Percentiles rank a stretch among this genome's conserved stretches.
These are phyloP conservation scores for Porites cylindrica DNA, from an alignment of 92 coral and sea anemone genomes.

Conservation along the genomic window DNA sequence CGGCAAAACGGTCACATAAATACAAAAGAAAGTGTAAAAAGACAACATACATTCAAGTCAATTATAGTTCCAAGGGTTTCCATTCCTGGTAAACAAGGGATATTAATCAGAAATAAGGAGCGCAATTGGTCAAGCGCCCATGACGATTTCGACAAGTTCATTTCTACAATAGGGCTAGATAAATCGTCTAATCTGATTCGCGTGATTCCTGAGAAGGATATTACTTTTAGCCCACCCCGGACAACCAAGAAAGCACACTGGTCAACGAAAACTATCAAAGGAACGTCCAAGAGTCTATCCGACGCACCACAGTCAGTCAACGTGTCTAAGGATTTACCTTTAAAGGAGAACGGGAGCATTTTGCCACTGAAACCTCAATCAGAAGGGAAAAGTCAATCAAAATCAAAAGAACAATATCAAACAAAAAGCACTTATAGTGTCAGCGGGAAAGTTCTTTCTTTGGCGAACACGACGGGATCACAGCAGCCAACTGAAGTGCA, in stretches of 20 bases:
- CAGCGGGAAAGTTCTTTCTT: neutral
- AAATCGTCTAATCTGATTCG: neutral
- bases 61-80: slow-evolving; percentile 8
- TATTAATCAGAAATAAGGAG: neutral
- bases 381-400: neutral
- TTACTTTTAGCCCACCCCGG: neutral
- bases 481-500: neutral
- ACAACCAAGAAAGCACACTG: neutral
- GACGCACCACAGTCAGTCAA: neutral
- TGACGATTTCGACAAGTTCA: neutral
- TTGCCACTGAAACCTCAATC: neutral
- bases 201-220: neutral
- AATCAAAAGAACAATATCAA: neutral
- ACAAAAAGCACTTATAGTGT: too few relatives aligned
- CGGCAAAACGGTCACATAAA: neutral
- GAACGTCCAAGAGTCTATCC: neutral
- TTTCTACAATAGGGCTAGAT: neutral
- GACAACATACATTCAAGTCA: neutral
- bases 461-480: neutral
- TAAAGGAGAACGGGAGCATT: neutral
- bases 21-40: neutral
- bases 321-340: neutral
- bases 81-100: slow-evolving; percentile 10
- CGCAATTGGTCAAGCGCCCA: neutral
- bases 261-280: neutral